Evolutionary conservation across 2,797 vertebrate species (phyloP), one percentile per base, ranked within the genome.

Genomic region (Catamblyrhynchus diadema): DNA sequence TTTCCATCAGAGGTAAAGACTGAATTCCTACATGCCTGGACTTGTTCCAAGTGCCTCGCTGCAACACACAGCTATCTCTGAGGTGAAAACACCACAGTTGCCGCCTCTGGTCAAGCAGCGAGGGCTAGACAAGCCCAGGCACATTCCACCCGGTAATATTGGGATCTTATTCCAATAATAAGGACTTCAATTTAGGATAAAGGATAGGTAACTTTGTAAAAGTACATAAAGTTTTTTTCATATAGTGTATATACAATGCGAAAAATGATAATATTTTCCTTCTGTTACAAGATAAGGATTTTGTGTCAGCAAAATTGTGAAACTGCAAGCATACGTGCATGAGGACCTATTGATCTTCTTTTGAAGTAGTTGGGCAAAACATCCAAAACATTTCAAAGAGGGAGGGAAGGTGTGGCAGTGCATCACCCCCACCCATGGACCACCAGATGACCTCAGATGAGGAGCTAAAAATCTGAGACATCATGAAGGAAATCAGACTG

Each of bases 321-420:
- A 66, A 53, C 21, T 64, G 33, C 7, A 37, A 45, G 6, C 23
- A 47, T 50, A 57, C 0, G 0, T 54, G 30, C 41, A 19, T 48
- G 44, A 83, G 23, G 41, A 81, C 12, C 21, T 83, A 37, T 1
- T 56, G 41, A 74, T 81, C 74, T 81, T 70, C 23, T 56, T 78
- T 78, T 53, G 14, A 79, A 62, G 45, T 16, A 83, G 7, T 41
- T 71, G 57, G 24, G 9, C 16, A 73, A 65, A 77, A 28, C 8
- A 7, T 51, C 17, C 6, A 37, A 44, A 35, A 48, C 17, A 4
- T 30, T 83, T 80, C 69, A 48, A 66, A 80, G 28, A n/a, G 6
- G 5, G 3, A 65, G 15, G n/a, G 20, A 15, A 83, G n/a, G 2
- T 45, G 10, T 41, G 17, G 21, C 3, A 0, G 6, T 59, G 9